phyloP scores from a whole-genome alignment of 2,888 invertebrate species.

The Diaphora mendica region DNA sequence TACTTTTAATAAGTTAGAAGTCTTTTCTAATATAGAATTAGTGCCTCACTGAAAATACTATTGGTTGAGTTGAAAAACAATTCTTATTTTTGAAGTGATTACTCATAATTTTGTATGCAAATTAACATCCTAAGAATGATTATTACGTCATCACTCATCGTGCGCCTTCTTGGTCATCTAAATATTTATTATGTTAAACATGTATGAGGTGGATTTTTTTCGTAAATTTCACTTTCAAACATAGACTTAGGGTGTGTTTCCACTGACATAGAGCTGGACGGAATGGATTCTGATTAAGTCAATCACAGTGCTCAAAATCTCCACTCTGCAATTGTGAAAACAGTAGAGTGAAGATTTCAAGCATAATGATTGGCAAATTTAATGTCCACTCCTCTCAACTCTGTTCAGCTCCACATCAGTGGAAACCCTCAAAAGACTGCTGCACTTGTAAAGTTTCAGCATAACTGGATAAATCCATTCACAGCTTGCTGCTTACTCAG shows the following conservation, averaged over 20 bases:
- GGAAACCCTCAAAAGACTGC: too few relatives aligned
- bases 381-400: background rate
- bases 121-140: background rate
- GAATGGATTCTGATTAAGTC: background rate
- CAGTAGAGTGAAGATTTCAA: too few relatives aligned
- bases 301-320: too few relatives aligned
- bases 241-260: background rate
- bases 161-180: background rate
- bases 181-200: background rate
- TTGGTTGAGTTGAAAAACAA: background rate
- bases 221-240: background rate
- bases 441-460: background rate
- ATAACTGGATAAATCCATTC: background rate
- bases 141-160: background rate
- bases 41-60: background rate
- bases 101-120: conserved; percentile 8
- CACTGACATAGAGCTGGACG: background rate
- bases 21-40: background rate
- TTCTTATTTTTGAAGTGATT: conserved; percentile 16
- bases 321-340: too few relatives aligned
- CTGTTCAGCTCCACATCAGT: too few relatives aligned
- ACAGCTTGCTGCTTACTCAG: background rate
- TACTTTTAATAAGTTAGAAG: background rate
- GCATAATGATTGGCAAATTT: too few relatives aligned
- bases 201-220: background rate